A percentile compares a stretch with the other conserved stretches of the same genome.
Evolutionary conservation across 1,140 invertebrate species (phyloP).

Genomic region (Drosophila lacteicornis): DNA sequence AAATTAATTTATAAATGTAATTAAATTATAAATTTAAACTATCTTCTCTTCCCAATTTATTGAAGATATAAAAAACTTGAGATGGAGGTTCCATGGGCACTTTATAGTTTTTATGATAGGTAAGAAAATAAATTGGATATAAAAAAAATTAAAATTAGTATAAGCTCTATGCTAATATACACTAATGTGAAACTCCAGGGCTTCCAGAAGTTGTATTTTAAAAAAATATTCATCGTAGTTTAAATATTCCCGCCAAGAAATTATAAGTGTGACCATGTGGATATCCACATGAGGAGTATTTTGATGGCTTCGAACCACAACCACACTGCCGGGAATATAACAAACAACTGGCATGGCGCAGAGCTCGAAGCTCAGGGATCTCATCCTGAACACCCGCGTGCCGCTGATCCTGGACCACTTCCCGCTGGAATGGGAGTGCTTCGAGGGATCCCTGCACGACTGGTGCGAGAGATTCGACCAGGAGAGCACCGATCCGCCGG

Average conservation of each 20-base stretch:
- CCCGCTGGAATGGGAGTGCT: slow-evolving; percentile 66
- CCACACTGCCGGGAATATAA: background rate
- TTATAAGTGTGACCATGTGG: background rate
- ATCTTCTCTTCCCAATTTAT: no score
- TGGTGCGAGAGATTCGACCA: slow-evolving; percentile 86
- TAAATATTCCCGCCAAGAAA: background rate
- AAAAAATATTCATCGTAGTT: background rate
- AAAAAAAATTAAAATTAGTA: no score
- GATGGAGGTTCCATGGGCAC: no score
- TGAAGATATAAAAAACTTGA: no score
- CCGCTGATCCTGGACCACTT: slow-evolving; percentile 71
- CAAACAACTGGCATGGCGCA: slow-evolving; percentile 10
- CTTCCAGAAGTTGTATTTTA: no score
- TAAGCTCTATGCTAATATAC: no score
- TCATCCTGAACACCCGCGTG: slow-evolving; percentile 70
- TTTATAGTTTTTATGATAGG: no score
- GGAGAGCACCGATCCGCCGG: slow-evolving; percentile 59
- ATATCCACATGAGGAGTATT: background rate
- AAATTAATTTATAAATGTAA: no score
- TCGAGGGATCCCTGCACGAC: slow-evolving; percentile 79
- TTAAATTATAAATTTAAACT: no score
- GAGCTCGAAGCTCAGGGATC: slow-evolving; percentile 49
- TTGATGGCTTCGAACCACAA: background rate
- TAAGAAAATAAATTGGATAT: no score
- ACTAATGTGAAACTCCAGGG: no score